phyloP scores from a whole-genome alignment of 2,797 vertebrate genomes.

The Hippopotamyrus pictus region DNA sequence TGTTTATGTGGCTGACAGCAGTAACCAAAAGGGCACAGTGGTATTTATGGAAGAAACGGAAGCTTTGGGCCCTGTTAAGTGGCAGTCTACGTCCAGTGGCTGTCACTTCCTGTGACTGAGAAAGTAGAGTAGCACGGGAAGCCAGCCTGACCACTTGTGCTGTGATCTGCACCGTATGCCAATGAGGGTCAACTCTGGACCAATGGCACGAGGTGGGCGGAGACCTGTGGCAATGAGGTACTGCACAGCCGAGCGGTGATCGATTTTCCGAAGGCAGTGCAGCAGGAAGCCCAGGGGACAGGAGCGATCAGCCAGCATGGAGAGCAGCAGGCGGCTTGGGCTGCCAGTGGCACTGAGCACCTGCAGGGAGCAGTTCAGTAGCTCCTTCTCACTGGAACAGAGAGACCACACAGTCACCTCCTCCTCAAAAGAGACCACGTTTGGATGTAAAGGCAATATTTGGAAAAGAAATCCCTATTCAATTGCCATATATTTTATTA shows the following conservation, averaged over 20 bases:
- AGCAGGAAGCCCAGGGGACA: conserved; percentile 66
- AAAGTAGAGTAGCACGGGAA: neutral
- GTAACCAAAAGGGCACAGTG: neutral
- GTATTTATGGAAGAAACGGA: neutral
- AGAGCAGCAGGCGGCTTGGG: conserved; percentile 63
- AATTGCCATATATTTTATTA: neutral
- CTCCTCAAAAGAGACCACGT: neutral
- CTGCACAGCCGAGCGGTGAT: conserved; percentile 61
- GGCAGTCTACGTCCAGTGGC: neutral
- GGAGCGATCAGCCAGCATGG: conserved; percentile 60
- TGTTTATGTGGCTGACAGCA: neutral
- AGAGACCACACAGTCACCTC: neutral
- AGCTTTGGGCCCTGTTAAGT: neutral
- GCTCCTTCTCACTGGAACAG: conserved; percentile 61
- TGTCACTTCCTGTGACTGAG: neutral
- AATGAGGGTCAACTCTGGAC: neutral
- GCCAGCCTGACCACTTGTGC: neutral
- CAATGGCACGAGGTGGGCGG: neutral
- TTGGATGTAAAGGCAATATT: neutral
- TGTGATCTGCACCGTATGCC: neutral
- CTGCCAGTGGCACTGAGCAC: conserved; percentile 68
- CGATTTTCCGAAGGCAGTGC: conserved; percentile 65
- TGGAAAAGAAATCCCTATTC: neutral
- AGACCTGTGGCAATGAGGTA: conserved; percentile 57
- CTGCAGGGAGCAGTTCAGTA: conserved; percentile 75